Evolutionary conservation across 1,140 invertebrate genomes (phyloP), one percentile per base, ranked within the genome.

Genomic region (Drosophila grimshawi): DNA sequence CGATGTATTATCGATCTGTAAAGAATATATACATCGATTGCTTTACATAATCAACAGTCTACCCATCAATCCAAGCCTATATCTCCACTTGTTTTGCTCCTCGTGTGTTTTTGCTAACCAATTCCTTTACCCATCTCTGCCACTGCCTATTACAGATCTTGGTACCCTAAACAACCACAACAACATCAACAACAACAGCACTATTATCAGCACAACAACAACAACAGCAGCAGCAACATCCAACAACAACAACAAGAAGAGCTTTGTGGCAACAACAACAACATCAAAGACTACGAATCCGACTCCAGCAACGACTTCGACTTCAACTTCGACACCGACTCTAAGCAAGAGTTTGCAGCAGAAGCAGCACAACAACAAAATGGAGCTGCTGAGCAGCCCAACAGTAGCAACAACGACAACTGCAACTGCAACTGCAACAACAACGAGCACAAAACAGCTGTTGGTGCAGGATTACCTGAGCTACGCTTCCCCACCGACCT

Each of bases 401-500:
- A 61, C 67, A 82, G 35, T 55, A 74, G 10, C 43, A 49, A 7
- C 52, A 70, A 65, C 69, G 45, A 49, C 74, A 60, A 63, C 74
- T 52, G 49, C 76, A 41, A 41, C 74, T 67, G 60, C 67, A 65
- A 27, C 53, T 39, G 8, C 43, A 64, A 10, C 49, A 30, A 29
- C 62, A 45, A 63, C 77, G 30, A 81, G 74, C 32, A 80, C 80
- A n/a, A 85, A 88, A 35, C 91, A 91, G 51, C 43, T 92, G 75
- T 70, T 91, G 62, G 82, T 88, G 30, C 90, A 86, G 76, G 91
- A 92, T 62, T 92, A 92, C 41, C 62, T 92, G 19, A 91, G 85
- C 70, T 89, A 89, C 80, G 85, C 85, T 65, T 81, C 91, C 30
- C 91, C 91, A 35, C 91, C 91, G 19, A 93, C 93, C 19, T 94